A percentile compares a stretch with the other conserved stretches of the same genome.
Conservation (phyloP, 2,113 vertebrate genomes). For the Synodontis membranacea region DNA sequence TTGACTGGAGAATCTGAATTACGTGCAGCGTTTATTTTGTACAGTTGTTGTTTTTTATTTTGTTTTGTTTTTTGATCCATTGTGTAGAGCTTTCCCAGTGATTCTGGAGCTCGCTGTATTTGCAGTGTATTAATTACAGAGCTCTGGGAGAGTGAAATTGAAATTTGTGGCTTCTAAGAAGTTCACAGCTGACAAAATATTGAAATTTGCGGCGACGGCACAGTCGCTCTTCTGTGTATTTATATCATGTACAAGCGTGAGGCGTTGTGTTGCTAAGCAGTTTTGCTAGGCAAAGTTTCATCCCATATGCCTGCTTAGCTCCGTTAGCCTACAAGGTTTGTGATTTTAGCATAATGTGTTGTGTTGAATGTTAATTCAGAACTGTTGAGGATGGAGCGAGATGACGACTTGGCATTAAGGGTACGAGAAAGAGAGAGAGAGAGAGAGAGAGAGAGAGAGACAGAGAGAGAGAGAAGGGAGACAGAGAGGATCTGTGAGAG, state of each 20-base stretch:
- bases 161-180: background rate
- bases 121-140: background rate
- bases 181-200: background rate
- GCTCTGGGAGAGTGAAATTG: background rate
- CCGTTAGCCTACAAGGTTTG: background rate
- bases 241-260: background rate
- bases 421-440: conserved; percentile 28
- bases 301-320: conserved; percentile 14
- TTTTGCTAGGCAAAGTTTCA: conserved; percentile 17
- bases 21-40: background rate
- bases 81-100: background rate
- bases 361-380: conserved; percentile 23
- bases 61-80: background rate
- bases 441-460: conserved; percentile 44
- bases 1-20: background rate
- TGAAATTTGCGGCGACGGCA: too few species aligned
- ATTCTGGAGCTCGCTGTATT: background rate
- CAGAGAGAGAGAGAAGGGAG: conserved; percentile 44
- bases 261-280: conserved; percentile 25
- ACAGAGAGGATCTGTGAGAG: conserved; percentile 17
- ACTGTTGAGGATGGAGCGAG: background rate
- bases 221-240: background rate
- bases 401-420: conserved; percentile 47
- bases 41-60: too few species aligned
- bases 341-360: conserved; percentile 6